A percentile compares a stretch with the other conserved stretches of the same genome.
These are phyloP conservation scores for Phalacrocorax carbo DNA, from an alignment of 2,113 vertebrate genomes.

Conservation along the genomic window DNA sequence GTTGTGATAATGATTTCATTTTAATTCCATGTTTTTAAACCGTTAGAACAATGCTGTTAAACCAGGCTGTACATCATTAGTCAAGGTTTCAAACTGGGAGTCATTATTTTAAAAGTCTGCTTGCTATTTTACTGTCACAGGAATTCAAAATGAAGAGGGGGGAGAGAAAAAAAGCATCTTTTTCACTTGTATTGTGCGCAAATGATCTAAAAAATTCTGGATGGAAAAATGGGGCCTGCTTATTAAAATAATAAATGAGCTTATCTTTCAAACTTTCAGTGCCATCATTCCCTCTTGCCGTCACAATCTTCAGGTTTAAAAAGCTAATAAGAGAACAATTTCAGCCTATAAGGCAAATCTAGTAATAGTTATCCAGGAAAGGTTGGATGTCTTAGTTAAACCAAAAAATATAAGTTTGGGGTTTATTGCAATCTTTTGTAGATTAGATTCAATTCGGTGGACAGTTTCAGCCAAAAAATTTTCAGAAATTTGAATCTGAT, in stretches of 20 bases:
- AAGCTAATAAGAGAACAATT: background rate
- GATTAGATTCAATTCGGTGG: background rate
- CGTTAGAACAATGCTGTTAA: background rate
- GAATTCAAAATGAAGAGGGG: background rate
- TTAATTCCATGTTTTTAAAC: background rate
- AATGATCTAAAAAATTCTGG: background rate
- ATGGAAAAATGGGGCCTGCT: background rate
- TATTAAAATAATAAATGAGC: background rate
- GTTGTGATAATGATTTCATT: background rate
- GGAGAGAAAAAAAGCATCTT: background rate
- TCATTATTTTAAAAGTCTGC: background rate
- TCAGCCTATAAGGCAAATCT: background rate
- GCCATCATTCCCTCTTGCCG: background rate
- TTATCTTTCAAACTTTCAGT: background rate
- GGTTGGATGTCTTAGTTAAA: background rate
- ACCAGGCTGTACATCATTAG: constrained; percentile 7
- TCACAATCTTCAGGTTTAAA: background rate
- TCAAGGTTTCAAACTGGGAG: background rate
- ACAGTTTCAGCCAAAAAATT: background rate
- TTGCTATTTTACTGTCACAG: background rate
- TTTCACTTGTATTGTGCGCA: background rate
- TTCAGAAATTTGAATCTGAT: background rate
- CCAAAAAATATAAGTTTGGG: background rate
- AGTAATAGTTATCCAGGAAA: background rate
- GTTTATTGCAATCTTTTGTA: background rate